Conservation (phyloP, 2,888 invertebrate genomes). For the Rotaria sp. region DNA sequence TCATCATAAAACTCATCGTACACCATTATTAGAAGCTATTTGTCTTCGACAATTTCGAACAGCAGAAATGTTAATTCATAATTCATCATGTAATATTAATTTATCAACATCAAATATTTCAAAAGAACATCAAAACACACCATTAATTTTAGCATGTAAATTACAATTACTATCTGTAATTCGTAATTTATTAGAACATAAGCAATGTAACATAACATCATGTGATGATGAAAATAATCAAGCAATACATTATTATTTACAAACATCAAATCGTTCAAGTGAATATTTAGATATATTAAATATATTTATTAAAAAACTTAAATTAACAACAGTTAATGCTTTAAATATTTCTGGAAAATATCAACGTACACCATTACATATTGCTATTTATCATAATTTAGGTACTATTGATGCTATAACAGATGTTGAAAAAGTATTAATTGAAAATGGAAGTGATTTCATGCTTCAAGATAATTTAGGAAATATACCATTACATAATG, state of each 20-base stretch:
- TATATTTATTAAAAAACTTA: neutral
- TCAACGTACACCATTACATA: conserved; percentile 14
- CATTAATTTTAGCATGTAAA: neutral
- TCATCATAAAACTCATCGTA: conserved; percentile 13
- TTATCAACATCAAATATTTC: neutral
- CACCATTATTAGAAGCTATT: conserved; percentile 11
- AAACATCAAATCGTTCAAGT: neutral
- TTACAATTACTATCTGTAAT: neutral
- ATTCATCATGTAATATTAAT: neutral
- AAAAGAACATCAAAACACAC: neutral
- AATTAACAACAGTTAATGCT: neutral
- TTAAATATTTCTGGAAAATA: neutral
- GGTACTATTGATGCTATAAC: conserved; percentile 10
- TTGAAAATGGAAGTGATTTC: conserved; percentile 28
- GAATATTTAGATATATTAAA: neutral
- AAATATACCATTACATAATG: conserved; percentile 25
- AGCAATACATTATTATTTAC: neutral
- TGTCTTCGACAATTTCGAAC: neutral
- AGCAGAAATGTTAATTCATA: neutral
- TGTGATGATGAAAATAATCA: neutral
- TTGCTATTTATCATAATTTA: conserved; percentile 1
- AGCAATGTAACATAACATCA: neutral
- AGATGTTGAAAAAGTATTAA: neutral
- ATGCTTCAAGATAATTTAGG: neutral
- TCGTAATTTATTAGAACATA: neutral